These are phyloP conservation scores for Periphyllus acericola DNA, from an alignment of 2,888 invertebrate genomes.

Conservation along the genomic window DNA sequence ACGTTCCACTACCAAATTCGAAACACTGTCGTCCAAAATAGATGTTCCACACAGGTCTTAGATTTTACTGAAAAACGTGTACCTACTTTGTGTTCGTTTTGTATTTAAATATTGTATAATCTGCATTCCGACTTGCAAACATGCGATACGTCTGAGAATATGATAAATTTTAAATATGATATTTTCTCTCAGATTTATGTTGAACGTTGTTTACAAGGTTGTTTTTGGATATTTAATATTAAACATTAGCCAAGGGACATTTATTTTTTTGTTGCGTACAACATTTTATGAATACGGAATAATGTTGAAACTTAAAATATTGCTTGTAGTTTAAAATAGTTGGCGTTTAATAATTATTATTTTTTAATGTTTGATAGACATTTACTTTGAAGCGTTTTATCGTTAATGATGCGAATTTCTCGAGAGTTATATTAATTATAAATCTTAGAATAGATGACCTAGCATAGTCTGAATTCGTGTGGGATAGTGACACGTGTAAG, in stretches of 20 bases:
- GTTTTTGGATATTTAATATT: background rate
- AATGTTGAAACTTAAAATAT: background rate
- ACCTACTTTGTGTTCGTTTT: background rate
- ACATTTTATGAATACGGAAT: background rate
- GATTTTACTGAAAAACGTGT: background rate
- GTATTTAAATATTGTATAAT: background rate
- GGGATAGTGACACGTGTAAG: background rate
- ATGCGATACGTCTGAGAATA: background rate
- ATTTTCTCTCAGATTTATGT: background rate
- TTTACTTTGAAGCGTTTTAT: slow-evolving; percentile 30
- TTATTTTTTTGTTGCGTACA: background rate
- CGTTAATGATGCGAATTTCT: slow-evolving; percentile 23
- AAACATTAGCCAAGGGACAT: background rate
- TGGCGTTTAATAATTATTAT: slow-evolving; percentile 12
- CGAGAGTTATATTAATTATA: slow-evolving; percentile 39
- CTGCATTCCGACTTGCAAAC: background rate
- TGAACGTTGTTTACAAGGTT: background rate
- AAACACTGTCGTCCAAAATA: background rate
- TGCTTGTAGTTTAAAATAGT: background rate
- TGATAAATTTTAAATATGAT: background rate
- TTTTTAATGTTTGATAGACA: slow-evolving; percentile 11
- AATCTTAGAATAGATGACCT: slow-evolving; percentile 45
- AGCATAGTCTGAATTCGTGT: background rate
- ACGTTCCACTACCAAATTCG: background rate
- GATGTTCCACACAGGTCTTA: background rate